Base-by-base conservation (phyloP, 2,113 vertebrate species). In the Gobio gobio region DNA sequence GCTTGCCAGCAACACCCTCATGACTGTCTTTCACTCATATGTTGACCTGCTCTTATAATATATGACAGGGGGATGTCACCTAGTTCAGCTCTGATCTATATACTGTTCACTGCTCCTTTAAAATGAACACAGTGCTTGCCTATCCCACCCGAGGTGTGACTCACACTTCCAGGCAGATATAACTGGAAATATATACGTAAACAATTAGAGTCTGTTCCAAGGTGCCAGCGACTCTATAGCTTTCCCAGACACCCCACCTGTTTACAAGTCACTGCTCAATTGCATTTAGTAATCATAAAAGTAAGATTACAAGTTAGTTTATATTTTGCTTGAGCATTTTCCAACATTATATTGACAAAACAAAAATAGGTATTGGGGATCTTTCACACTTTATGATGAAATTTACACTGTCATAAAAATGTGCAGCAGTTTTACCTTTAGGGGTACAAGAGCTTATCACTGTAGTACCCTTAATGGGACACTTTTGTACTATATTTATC, bases 141-240 rank as follows among this genome's bases (percentile, higher is more conserved):
- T 2, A 36, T 61, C 51, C 45, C 36, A 13, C 4, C 43, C 24
- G 24, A 40, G 26, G 49, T 29, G 61, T 83, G 66, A 88, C 2
- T 86, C 24, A 83, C 18, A n/a, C 36, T 79, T 33, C 54, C 56
- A 80, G 68, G 56, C 47, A 83, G 33, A 40, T 68, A 59, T 74
- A 78, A 84, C 45, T 40, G 13, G 26, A 29, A 20, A 61, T 51
- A 33, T 16, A 64, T 43, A 33, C 59, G 49, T 47, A 64, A 66
- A 81, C 61, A 3, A 5, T 49, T 66, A 6, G 40, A 45, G n/a
- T 64, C 22, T 64, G 36, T 63, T 80, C 16, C 12, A 47, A 24
- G 36, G 58, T 78, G 56, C 76, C 76, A 78, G 20, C 47, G 36
- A 47, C 14, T 78, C 33, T n/a, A 16, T 51, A 56, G 43, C 5